These are phyloP conservation scores for Lepidurus packardi DNA, from an alignment of 1,140 invertebrate genomes.

Conservation along the genomic window DNA sequence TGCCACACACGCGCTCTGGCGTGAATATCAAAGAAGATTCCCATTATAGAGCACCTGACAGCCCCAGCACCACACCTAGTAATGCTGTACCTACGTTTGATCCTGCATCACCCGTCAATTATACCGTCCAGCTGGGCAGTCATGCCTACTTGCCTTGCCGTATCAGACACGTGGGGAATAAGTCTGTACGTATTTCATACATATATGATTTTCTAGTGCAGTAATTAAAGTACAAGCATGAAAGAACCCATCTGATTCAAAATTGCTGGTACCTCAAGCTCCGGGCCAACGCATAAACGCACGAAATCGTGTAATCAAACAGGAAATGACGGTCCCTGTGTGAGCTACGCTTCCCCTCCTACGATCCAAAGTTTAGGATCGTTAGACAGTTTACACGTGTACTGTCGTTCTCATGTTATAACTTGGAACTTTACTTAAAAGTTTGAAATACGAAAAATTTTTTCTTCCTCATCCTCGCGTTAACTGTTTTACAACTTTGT, in stretches of 20 bases:
- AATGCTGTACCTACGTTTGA: slow-evolving; percentile 49
- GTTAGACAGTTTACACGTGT: background rate
- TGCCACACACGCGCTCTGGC: background rate
- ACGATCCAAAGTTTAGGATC: too few relatives aligned
- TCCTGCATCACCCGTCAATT: slow-evolving; percentile 63
- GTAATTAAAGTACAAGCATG: slow-evolving; percentile 24
- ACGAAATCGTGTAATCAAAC: background rate
- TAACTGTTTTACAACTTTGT: background rate
- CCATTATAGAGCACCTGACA: background rate
- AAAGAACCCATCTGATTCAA: background rate
- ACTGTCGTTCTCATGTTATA: background rate
- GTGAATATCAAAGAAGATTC: slow-evolving; percentile 5
- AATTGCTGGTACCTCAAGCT: background rate
- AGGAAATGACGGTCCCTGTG: background rate
- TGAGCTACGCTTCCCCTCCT: background rate
- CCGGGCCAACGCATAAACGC: too few relatives aligned
- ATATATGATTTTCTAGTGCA: background rate
- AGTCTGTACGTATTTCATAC: slow-evolving; percentile 59
- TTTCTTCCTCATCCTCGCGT: background rate
- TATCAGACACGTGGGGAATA: slow-evolving; percentile 78
- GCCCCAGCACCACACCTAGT: background rate
- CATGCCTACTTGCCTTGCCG: slow-evolving; percentile 81
- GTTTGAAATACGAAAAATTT: background rate
- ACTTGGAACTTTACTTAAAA: background rate
- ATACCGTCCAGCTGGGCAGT: slow-evolving; percentile 77